Evolutionary conservation across 2,888 invertebrate genomes (phyloP), one percentile per base, ranked within the genome.

Genomic region (Heliconius ethilla): DNA sequence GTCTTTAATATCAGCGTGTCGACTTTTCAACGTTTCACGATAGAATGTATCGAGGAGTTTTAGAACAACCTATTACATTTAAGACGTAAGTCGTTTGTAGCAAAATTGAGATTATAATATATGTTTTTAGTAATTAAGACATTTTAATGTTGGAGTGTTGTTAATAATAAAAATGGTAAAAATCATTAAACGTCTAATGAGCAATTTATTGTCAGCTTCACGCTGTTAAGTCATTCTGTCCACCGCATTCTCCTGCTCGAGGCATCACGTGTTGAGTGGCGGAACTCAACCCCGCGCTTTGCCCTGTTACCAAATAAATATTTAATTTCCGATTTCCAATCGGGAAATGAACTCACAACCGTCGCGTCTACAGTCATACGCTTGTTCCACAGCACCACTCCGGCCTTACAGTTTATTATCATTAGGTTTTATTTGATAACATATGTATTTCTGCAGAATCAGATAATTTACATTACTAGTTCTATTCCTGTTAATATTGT

Each of bases 1-100:
- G 87, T 85, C 88, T 81, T 79, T 78, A 82, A 82, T 82, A 81
- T 82, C 82, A 80, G 82, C 77, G 76, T 80, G 77, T 70, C 82
- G 81, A 79, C 80, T 73, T 81, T 81, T 82, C 78, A 59, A 81
- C 66, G 73, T 76, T 77, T 51, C 76, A 73, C 59, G 72, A 76
- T 65, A 74, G 65, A 55, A 69, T 69, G 65, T 70, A n/a, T 70
- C 65, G 59, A 70, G 73, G 67, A 70, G 6, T 55, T n/a, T 40
- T 40, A 40, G 40, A 40, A 40, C 40, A 2, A 3, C 1, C 29
- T 55, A n/a, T 55, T n/a, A n/a, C 13, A 29, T 29, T 29, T 5
- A 27, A 37, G n/a, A 3, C 18, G 3, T 33, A 22, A 3, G 5
- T 37, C 11, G 3, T 67, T 9, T 25, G 1, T 9, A 59, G 15